Percentiles rank a stretch among this genome's conserved stretches.
phyloP scores from a whole-genome alignment of 2,113 vertebrate genomes.

The Lophotis ruficrista region DNA sequence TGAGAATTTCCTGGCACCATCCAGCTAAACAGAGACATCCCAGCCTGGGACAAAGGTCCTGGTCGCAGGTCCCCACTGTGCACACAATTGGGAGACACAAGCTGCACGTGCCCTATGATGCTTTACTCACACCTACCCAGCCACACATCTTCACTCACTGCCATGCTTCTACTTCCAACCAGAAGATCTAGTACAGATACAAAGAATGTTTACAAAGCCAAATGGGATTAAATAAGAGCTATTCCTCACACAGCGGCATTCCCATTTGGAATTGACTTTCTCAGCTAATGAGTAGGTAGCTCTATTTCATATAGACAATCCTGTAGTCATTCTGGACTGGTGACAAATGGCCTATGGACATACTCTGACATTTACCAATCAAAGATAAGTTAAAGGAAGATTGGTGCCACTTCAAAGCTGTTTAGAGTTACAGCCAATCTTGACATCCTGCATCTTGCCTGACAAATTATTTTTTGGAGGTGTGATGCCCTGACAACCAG shows the following conservation, averaged over 20 bases:
- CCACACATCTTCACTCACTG: background rate
- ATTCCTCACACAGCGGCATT: background rate
- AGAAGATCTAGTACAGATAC: background rate
- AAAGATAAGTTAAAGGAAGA: background rate
- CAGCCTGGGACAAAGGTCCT: background rate
- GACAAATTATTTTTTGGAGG: background rate
- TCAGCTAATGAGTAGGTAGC: background rate
- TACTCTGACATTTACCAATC: background rate
- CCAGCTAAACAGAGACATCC: background rate
- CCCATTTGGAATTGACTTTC: background rate
- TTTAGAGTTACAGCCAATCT: conserved; percentile 10
- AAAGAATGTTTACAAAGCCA: background rate
- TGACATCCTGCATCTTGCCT: background rate
- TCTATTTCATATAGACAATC: background rate
- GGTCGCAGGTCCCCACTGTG: background rate
- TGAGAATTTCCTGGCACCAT: background rate
- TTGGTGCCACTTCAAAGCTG: background rate
- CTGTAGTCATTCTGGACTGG: background rate
- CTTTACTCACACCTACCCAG: background rate
- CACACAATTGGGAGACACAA: background rate
- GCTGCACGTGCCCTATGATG: background rate
- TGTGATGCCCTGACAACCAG: background rate
- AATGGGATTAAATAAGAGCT: background rate
- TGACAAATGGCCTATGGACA: background rate
- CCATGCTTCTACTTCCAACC: background rate